Percentiles rank a stretch among this genome's conserved stretches.
Evolutionary conservation across 2,797 vertebrate genomes (phyloP).

Genomic region (Microctenopoma lineatum): DNA sequence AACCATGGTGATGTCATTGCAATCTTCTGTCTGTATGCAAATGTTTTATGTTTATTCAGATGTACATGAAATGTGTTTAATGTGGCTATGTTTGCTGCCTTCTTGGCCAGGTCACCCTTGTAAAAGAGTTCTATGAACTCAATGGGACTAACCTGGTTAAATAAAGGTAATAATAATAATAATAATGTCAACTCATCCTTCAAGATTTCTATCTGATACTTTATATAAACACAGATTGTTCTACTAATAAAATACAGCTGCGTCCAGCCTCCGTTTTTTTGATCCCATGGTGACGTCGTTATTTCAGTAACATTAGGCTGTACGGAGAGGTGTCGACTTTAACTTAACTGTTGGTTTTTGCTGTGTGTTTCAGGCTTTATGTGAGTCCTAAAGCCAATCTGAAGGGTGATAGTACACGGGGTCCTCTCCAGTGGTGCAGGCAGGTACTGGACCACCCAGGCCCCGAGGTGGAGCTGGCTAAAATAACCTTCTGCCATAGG

Average conservation of each 20-base stretch:
- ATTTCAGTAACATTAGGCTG: neutral
- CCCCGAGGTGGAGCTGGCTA: conserved; percentile 94
- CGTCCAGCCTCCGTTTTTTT: neutral
- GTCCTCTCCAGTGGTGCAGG: conserved; percentile 95
- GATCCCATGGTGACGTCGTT: no score
- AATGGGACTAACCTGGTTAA: no score
- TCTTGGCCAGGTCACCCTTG: no score
- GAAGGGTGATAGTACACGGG: conserved; percentile 78
- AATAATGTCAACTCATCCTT: no score
- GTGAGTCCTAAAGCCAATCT: conserved; percentile 86
- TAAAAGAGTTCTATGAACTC: no score
- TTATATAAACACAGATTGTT: neutral
- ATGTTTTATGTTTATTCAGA: no score
- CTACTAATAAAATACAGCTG: conserved; percentile 3
- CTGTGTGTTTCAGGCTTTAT: conserved; percentile 89
- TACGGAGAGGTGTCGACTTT: neutral
- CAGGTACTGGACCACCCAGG: conserved; percentile 93
- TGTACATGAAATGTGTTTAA: no score
- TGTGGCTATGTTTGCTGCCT: no score
- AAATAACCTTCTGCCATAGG: conserved; percentile 92
- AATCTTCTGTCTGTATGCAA: no score
- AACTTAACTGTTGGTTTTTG: conserved; percentile 52
- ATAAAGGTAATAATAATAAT: neutral
- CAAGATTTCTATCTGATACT: no score
- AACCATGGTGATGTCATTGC: no score